Evolutionary conservation across 1,140 invertebrate genomes (phyloP).

Genomic region (Conus ventricosus): DNA sequence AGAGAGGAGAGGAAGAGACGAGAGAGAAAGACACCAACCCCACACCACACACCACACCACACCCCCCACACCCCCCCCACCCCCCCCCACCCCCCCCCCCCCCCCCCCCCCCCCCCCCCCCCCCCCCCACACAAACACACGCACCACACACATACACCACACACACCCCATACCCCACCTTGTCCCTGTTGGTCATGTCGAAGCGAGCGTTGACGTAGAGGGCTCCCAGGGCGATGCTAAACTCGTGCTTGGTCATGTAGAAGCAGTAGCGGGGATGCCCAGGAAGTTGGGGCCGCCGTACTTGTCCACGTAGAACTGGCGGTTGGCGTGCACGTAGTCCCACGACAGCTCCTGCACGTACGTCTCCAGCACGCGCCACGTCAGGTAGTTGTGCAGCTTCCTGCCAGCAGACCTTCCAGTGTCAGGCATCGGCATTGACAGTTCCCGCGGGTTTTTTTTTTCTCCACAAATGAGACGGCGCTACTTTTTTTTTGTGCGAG

Average conservation of each 20-base stretch:
- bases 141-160: too few species aligned
- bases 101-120: too few species aligned
- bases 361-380: slow-evolving; percentile 79
- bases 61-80: too few species aligned
- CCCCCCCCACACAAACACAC: too few species aligned
- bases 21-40: too few species aligned
- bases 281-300: slow-evolving; percentile 75
- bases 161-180: slow-evolving; percentile 53
- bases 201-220: slow-evolving; percentile 75
- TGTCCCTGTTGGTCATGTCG: slow-evolving; percentile 62
- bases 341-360: slow-evolving; percentile 79
- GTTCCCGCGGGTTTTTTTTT: too few species aligned
- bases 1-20: too few species aligned
- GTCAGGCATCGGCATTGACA: too few species aligned
- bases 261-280: slow-evolving; percentile 79
- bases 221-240: slow-evolving; percentile 78
- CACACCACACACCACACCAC: too few species aligned
- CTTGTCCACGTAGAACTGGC: slow-evolving; percentile 76
- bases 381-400: slow-evolving; percentile 80
- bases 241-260: slow-evolving; percentile 75
- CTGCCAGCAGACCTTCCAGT: slow-evolving; percentile 58
- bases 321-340: slow-evolving; percentile 77
- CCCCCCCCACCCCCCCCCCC: too few species aligned
- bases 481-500: too few species aligned
- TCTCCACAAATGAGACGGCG: too few species aligned